Conservation (phyloP, 1,140 invertebrate species). For the Caenorhabditis brenneri region DNA sequence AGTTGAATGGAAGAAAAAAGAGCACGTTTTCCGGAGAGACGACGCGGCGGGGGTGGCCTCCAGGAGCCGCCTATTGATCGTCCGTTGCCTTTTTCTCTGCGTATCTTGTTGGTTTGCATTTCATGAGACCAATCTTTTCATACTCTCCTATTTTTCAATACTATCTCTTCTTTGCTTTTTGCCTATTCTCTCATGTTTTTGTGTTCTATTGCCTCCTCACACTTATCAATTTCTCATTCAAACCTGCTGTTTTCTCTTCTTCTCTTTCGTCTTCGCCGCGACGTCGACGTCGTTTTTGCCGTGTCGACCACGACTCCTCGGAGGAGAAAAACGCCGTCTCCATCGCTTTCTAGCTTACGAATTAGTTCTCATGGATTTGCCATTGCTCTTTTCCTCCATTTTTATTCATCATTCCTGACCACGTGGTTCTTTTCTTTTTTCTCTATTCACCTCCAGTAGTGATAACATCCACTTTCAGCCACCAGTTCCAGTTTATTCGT, state of each 20-base stretch:
- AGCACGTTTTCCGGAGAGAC: slow-evolving; percentile 1
- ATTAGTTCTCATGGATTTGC: not conserved
- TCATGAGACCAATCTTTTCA: not conserved
- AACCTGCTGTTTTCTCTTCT: slow-evolving; percentile 15
- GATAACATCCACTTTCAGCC: not conserved
- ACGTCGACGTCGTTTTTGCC: slow-evolving; percentile 17
- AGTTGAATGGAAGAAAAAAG: not conserved
- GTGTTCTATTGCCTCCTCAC: not conserved
- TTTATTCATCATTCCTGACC: too few species aligned
- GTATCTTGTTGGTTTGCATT: not conserved
- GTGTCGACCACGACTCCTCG: slow-evolving; percentile 8
- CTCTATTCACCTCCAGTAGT: too few species aligned
- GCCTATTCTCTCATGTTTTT: not conserved
- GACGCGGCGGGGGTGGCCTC: not conserved
- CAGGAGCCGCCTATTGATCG: slow-evolving; percentile 34
- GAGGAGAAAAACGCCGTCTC: not conserved
- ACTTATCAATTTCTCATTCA: slow-evolving; percentile 44
- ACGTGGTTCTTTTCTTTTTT: not conserved
- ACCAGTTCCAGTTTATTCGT: not conserved
- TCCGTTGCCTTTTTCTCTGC: not conserved
- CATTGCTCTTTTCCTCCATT: not conserved
- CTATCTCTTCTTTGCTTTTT: not conserved
- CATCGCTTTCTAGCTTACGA: not conserved
- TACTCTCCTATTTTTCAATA: not conserved
- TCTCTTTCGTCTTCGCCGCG: not conserved